phyloP scores from a whole-genome alignment of 2,113 vertebrate species.

The Rhea americana region DNA sequence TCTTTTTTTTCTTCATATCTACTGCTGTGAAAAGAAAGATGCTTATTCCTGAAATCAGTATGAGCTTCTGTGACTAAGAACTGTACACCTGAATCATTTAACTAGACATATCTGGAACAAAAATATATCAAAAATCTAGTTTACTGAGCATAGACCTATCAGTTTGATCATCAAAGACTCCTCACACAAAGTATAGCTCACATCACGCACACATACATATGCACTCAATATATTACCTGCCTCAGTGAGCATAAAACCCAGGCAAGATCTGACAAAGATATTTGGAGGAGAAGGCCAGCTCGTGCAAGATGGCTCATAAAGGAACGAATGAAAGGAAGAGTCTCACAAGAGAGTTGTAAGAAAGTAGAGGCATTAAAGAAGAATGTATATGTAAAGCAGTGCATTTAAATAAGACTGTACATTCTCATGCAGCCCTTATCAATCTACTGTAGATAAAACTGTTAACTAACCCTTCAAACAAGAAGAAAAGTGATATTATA shows the following conservation, averaged over 20 bases:
- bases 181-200: background rate
- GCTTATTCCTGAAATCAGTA: background rate
- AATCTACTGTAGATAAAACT: slow-evolving; percentile 15
- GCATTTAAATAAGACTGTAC: slow-evolving; percentile 20
- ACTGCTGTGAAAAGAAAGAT: background rate
- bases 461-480: background rate
- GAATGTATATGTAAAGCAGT: background rate
- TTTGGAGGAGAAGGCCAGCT: background rate
- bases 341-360: background rate
- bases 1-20: background rate
- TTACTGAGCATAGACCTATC: background rate
- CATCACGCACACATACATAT: accelerated
- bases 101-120: background rate
- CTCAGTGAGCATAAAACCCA: background rate
- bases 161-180: background rate
- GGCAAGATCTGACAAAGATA: background rate
- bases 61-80: background rate
- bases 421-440: slow-evolving; percentile 24
- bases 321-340: background rate
- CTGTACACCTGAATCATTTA: background rate
- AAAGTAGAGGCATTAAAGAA: background rate
- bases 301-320: background rate
- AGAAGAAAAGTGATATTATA: background rate
- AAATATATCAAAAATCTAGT: background rate
- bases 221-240: background rate